Evolutionary conservation across 2,113 vertebrate species (phyloP), one percentile per base, ranked within the genome.

Genomic region (Gymnocephalus cernua): DNA sequence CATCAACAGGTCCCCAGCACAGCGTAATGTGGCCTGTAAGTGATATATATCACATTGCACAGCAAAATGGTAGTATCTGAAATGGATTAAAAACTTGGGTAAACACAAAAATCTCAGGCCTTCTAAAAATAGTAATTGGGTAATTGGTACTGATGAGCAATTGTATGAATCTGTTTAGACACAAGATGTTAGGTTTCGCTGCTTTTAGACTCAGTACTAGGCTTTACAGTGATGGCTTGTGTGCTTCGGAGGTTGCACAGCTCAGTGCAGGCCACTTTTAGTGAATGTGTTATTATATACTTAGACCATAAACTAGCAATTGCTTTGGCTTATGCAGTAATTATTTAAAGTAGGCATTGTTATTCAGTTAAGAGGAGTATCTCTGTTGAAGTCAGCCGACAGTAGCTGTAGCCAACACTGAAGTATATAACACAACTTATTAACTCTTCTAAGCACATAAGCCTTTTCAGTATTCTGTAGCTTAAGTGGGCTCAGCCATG

Each of bases 391-490:
- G 81, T 88, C 88, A 56, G 63, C 61, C 25, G 12, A 62, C 81
- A 86, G 82, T 29, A 58, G 78, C 89, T 70, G 83, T 51, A 72
- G 88, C 83, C 83, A 87, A 79, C 79, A 72, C 79, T 82, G 74
- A 79, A 88, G 69, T 86, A 86, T 84, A 87, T 79, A 87, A 66
- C 66, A 85, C 80, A 90, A 93, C 85, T 85, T 91, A 91, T 91
- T 91, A 91, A 91, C 88, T 92, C 89, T 92, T 91, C 84, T 92
- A 90, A 93, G 92, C 88, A 86, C 83, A 90, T 92, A 93, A 92
- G 91, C 91, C 85, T 86, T 88, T 77, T 89, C 77, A 86, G 86
- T 88, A 80, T 84, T 90, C 83, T 75, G 82, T 80, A 80, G 90
- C 87, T 88, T 87, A 89, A 90, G 88, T 92, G 89, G 86, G 86